Base-by-base conservation (phyloP, 2,888 invertebrate genomes). In the Chironomus riparius region DNA sequence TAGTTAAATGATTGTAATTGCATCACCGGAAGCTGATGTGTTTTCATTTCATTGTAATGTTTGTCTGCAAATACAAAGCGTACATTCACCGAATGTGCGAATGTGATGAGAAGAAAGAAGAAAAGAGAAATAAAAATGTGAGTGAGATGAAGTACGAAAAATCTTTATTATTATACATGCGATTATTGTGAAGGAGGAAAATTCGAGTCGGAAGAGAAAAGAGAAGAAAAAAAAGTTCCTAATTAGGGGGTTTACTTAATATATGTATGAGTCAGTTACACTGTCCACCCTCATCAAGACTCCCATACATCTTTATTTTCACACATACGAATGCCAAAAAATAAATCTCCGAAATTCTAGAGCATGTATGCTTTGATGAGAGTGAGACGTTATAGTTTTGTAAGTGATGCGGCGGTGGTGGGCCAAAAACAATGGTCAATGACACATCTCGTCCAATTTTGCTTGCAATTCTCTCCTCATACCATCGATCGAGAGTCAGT, bases 341-440 rank as follows among this genome's bases (percentile, higher is more conserved):
- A 74, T 65, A 47, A 74, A 74, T 62, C 48, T 50, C 48, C 47
- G 69, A 70, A 70, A 70, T 47, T 47, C 47, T 47, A n/a, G n/a
- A n/a, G n/a, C n/a, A n/a, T n/a, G n/a, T n/a, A n/a, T n/a, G n/a
- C n/a, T 38, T 38, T 38, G 38, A 38, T 56, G 56, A 56, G 56
- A 56, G 56, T 15, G 56, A 56, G 56, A 56, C 15, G 18, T 15
- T 15, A 18, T 15, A 56, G 18, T 18, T 56, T 56, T 21, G 62
- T 62, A 62, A 21, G 24, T 21, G 65, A 65, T 56, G 56, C n/a
- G 56, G 21, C 12, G 13, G 3, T 65, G 24, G 65, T 56, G n/a
- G n/a, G 38, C 38, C 38, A 38, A 38, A 72, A 74, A 74, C 74
- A 74, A 74, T 74, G 74, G 74, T 74, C 74, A 74, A 74, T 74